Conservation (phyloP, 1,140 invertebrate genomes). For the Orius insidiosus region DNA sequence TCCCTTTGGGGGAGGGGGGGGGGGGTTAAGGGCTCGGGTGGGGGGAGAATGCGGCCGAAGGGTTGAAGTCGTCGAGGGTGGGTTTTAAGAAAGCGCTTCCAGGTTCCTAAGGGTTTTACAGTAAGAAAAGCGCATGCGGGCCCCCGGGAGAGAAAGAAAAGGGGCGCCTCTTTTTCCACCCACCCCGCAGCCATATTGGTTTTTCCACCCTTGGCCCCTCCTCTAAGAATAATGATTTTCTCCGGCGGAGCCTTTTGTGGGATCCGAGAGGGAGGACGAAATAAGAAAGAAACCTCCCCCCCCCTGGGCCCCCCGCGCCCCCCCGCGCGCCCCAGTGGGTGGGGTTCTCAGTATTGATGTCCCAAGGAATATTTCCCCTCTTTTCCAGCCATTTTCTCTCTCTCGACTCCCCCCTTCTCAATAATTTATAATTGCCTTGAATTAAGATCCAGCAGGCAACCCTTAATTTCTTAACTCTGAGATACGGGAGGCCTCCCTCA, state of each 20-base stretch:
- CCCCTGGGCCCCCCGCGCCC: neutral
- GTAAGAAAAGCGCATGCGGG: constrained; percentile 2
- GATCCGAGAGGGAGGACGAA: neutral
- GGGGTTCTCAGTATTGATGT: constrained; percentile 7
- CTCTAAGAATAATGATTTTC: constrained; percentile 16
- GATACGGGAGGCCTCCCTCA: no score
- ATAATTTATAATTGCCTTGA: constrained; percentile 10
- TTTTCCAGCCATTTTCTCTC: neutral
- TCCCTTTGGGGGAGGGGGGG: no score
- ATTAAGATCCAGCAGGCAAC: constrained; percentile 3
- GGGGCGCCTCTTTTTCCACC: constrained; percentile 9
- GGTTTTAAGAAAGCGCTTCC: constrained; percentile 7
- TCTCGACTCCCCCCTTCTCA: neutral
- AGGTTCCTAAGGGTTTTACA: neutral
- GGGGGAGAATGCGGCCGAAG: neutral
- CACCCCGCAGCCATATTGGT: constrained; percentile 15
- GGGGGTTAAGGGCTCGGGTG: no score
- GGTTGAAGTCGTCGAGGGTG: neutral
- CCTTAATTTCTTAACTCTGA: no score
- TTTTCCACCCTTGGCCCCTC: constrained; percentile 13
- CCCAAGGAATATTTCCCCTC: neutral
- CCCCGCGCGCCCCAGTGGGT: neutral
- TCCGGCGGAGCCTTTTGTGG: constrained; percentile 1
- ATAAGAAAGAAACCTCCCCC: constrained; percentile 6
- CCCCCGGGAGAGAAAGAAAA: constrained; percentile 1